phyloP scores from a whole-genome alignment of 1,140 invertebrate species.

The Hetaerina americana region DNA sequence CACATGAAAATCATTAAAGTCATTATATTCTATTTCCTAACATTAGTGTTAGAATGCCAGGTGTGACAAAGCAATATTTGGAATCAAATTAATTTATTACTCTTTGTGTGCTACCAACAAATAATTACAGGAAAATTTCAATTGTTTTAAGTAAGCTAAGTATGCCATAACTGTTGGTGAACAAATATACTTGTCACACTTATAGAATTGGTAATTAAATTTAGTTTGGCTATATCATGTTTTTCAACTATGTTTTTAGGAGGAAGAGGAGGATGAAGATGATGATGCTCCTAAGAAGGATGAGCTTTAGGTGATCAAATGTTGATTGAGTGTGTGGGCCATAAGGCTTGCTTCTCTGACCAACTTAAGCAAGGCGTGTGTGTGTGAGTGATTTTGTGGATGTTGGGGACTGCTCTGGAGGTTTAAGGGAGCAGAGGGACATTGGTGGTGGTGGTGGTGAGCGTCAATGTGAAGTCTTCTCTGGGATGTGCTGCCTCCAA shows the following conservation, averaged over 20 bases:
- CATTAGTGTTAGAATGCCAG: too few relatives aligned
- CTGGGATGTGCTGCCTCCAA: neutral
- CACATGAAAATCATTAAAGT: too few relatives aligned
- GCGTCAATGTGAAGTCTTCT: neutral
- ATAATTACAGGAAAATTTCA: slow-evolving; percentile 21
- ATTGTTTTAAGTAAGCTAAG: too few relatives aligned
- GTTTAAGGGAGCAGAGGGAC: neutral
- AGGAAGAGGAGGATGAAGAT: slow-evolving; percentile 47
- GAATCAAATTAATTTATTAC: neutral
- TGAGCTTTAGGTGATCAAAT: slow-evolving; percentile 41
- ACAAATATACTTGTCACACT: slow-evolving; percentile 25
- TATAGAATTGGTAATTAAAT: neutral
- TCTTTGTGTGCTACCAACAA: slow-evolving; percentile 14
- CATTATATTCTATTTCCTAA: too few relatives aligned
- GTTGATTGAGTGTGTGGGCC: neutral
- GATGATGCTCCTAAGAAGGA: slow-evolving; percentile 50
- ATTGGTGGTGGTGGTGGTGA: neutral
- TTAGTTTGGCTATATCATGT: slow-evolving; percentile 20
- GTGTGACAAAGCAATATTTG: too few relatives aligned
- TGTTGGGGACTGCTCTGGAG: neutral
- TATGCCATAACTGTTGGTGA: slow-evolving; percentile 33
- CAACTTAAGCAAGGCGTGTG: neutral
- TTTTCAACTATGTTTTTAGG: slow-evolving; percentile 24
- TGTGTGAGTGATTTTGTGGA: neutral
- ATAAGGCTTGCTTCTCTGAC: neutral